Evolutionary conservation across 2,113 vertebrate genomes (phyloP).

Genomic region (Rattus rattus): DNA sequence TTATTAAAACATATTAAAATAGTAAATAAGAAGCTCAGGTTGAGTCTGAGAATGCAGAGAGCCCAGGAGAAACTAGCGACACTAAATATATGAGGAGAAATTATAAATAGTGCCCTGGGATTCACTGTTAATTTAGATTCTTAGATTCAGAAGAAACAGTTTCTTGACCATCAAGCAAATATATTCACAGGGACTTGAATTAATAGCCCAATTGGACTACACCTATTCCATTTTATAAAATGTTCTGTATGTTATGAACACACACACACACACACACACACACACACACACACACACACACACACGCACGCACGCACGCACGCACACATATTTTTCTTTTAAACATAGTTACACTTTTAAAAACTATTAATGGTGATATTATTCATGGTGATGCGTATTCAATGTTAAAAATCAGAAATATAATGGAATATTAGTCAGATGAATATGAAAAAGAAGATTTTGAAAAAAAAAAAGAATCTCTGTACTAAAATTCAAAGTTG

Average conservation of each 20-base stretch:
- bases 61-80: neutral
- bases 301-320: too few relatives aligned
- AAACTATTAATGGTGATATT: neutral
- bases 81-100: neutral
- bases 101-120: neutral
- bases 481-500: slow-evolving; percentile 7
- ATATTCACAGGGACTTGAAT: neutral
- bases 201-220: neutral
- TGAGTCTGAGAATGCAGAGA: neutral
- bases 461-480: neutral
- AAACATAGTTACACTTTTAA: neutral
- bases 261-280: neutral
- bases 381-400: neutral
- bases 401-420: neutral
- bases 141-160: neutral
- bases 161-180: neutral
- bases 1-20: neutral
- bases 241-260: neutral
- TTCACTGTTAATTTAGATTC: neutral
- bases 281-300: neutral
- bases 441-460: neutral
- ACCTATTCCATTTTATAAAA: neutral
- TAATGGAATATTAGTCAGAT: neutral
- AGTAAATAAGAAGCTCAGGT: neutral
- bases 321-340: neutral